Percentiles rank a stretch among this genome's conserved stretches.
Conservation (phyloP, 2,888 invertebrate species). For the Geophilus truncorum region DNA sequence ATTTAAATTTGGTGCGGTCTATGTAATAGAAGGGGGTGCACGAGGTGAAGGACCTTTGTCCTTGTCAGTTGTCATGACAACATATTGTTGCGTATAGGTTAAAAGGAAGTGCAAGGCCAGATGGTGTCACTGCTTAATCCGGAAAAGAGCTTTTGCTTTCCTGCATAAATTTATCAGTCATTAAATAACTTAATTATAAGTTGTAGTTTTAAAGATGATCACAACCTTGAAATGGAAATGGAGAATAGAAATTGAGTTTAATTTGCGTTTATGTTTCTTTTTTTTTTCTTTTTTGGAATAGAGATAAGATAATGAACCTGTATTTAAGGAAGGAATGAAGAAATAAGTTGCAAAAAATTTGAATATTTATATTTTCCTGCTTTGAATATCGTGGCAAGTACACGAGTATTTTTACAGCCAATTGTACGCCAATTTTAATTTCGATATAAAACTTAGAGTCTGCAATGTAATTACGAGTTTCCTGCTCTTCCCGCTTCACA, state of each 20-base stretch:
- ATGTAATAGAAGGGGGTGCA: background rate
- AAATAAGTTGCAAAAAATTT: too few species aligned
- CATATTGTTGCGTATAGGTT: slow-evolving; percentile 5
- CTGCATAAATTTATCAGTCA: background rate
- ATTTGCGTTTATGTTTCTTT: too few species aligned
- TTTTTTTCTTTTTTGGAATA: background rate
- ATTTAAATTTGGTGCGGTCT: background rate
- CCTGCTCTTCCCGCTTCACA: slow-evolving; percentile 16
- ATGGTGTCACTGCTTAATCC: slow-evolving; percentile 14
- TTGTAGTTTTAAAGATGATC: background rate
- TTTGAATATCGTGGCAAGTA: background rate
- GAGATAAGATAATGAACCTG: background rate
- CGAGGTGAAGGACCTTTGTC: slow-evolving; percentile 5
- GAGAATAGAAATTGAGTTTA: background rate
- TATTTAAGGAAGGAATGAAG: too few species aligned
- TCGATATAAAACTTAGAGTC: background rate
- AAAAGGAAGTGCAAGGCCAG: slow-evolving; percentile 13
- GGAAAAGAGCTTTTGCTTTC: background rate
- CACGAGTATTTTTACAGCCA: slow-evolving; percentile 3
- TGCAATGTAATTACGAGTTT: background rate
- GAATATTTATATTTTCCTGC: background rate
- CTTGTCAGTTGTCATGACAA: background rate
- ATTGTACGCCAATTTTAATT: background rate
- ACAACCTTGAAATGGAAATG: background rate
- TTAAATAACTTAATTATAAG: background rate